phyloP scores from a whole-genome alignment of 2,888 invertebrate species.

The Graphium colonna region DNA sequence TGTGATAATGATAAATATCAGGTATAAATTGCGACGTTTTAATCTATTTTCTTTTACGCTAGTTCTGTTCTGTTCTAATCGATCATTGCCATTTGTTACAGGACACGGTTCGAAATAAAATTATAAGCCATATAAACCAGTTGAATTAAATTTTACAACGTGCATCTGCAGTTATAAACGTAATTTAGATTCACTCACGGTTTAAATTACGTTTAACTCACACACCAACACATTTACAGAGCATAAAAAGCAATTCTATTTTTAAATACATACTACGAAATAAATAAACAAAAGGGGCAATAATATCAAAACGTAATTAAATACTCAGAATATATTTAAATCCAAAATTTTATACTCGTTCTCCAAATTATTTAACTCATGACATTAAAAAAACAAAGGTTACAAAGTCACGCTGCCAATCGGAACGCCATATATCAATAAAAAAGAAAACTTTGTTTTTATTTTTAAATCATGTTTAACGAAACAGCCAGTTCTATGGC shows the following conservation, averaged over 20 bases:
- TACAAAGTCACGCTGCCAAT: too few species aligned
- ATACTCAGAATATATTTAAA: too few species aligned
- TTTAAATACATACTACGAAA: too few species aligned
- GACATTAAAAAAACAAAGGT: too few species aligned
- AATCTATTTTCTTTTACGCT: neutral
- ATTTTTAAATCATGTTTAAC: neutral
- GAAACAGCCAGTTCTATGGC: constrained; percentile 42
- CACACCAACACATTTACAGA: neutral
- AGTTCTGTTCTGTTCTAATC: neutral
- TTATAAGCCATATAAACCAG: neutral
- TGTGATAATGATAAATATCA: too few species aligned
- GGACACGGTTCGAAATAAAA: neutral
- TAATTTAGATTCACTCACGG: neutral
- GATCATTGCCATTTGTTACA: constrained; percentile 4
- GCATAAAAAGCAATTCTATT: too few species aligned
- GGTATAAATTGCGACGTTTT: neutral
- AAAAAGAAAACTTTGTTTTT: neutral
- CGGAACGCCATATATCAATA: neutral
- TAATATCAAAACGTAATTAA: too few species aligned
- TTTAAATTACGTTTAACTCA: too few species aligned
- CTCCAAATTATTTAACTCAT: too few species aligned
- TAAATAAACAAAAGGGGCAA: too few species aligned
- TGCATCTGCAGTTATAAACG: neutral
- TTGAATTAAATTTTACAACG: neutral
- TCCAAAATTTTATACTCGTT: too few species aligned